Evolutionary conservation across 2,888 invertebrate species (phyloP).

Genomic region (Diadegma fenestrale): DNA sequence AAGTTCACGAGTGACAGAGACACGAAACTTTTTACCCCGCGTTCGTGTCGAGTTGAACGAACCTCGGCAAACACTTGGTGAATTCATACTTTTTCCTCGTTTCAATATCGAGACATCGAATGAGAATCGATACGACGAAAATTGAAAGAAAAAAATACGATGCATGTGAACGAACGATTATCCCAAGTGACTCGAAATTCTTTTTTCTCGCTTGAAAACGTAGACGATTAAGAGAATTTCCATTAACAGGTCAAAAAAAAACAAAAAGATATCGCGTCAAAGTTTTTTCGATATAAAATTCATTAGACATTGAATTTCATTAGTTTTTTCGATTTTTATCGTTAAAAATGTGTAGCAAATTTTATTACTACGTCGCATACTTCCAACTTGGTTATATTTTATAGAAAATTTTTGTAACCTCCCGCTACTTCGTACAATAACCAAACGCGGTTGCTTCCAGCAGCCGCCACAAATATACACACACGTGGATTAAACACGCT

Average conservation of each 20-base stretch:
- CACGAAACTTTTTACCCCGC: constrained; percentile 14
- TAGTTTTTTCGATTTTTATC: neutral
- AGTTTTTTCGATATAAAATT: neutral
- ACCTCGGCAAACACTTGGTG: neutral
- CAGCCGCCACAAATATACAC: neutral
- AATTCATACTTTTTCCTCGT: constrained; percentile 9
- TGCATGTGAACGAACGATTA: neutral
- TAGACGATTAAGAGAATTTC: neutral
- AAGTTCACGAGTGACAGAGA: constrained; percentile 34
- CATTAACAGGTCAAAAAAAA: neutral
- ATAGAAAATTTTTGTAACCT: constrained; percentile 14
- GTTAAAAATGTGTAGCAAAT: neutral
- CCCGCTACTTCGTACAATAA: constrained; percentile 5
- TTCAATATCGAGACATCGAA: constrained; percentile 50
- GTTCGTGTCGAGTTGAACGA: constrained; percentile 18
- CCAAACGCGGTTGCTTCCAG: constrained; percentile 4
- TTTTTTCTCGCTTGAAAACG: neutral
- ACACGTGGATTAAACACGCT: constrained; percentile 1
- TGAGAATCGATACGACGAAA: constrained; percentile 45
- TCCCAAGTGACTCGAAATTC: neutral
- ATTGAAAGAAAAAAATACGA: constrained; percentile 9
- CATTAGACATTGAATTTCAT: neutral
- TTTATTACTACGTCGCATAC: neutral
- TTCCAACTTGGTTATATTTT: constrained; percentile 8
- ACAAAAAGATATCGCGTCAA: neutral